Conservation (phyloP, 2,888 invertebrate genomes). For the Zhuqinia jingwanae region DNA sequence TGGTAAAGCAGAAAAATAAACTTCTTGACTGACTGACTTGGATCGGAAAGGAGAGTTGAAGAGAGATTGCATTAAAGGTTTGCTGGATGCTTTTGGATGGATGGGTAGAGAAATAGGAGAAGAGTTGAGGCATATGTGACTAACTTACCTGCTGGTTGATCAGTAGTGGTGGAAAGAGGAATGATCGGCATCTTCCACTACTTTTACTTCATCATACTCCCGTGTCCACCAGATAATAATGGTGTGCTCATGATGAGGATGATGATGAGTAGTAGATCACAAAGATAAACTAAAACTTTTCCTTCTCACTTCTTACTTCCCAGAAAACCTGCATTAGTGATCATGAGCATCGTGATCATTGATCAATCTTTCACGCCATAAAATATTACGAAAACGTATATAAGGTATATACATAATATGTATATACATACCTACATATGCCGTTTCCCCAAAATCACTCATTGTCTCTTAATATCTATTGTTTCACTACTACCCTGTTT, state of each 20-base stretch:
- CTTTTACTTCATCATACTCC: conserved; percentile 16
- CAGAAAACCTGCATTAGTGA: not conserved
- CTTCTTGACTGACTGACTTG: conserved; percentile 62
- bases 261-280: conserved; percentile 36
- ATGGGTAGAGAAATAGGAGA: conserved; percentile 62
- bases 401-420: no score
- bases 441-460: no score
- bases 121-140: conserved; percentile 69
- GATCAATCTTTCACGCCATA: not conserved
- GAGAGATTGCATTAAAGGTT: conserved; percentile 52
- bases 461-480: no score
- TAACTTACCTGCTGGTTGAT: conserved; percentile 39
- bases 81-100: no score
- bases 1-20: conserved; percentile 52
- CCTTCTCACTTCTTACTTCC: not conserved
- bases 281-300: conserved; percentile 63
- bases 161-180: conserved; percentile 25
- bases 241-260: conserved; percentile 35
- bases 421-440: no score
- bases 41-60: conserved; percentile 11
- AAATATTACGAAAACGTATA: not conserved
- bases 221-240: not conserved
- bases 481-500: no score
- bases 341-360: not conserved
- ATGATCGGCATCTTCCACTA: conserved; percentile 45